phyloP scores from a whole-genome alignment of 2,888 invertebrate species.

The Diloba caeruleocephala region DNA sequence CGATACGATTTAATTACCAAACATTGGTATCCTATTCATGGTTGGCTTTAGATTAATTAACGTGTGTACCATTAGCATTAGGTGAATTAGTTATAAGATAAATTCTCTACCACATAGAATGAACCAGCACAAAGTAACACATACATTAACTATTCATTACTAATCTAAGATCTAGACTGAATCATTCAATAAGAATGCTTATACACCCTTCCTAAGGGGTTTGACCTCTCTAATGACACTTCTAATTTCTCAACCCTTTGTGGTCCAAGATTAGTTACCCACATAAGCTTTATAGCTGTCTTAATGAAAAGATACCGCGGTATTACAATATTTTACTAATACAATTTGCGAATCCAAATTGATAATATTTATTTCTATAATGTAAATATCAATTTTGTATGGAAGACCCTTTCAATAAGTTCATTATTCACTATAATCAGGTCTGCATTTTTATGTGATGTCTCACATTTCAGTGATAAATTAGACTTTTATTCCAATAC shows the following conservation, averaged over 20 bases:
- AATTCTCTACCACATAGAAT: too few relatives aligned
- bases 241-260: slow-evolving; percentile 50
- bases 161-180: slow-evolving; percentile 34
- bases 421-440: too few relatives aligned
- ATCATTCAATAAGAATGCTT: too few relatives aligned
- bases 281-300: slow-evolving; percentile 48
- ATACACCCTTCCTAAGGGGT: slow-evolving; percentile 15
- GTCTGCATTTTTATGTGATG: too few relatives aligned
- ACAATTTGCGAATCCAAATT: slow-evolving; percentile 39
- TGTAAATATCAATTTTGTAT: slow-evolving; percentile 32
- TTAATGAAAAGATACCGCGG: slow-evolving; percentile 22
- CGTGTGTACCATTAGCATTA: too few relatives aligned
- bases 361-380: slow-evolving; percentile 25
- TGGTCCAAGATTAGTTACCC: slow-evolving; percentile 46
- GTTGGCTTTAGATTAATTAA: too few relatives aligned
- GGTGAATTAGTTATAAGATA: too few relatives aligned
- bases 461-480: too few relatives aligned
- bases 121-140: slow-evolving; percentile 27
- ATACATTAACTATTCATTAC: slow-evolving; percentile 26
- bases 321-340: slow-evolving; percentile 40
- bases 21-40: too few relatives aligned
- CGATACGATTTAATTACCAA: too few relatives aligned
- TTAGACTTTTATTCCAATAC: too few relatives aligned
- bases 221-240: slow-evolving; percentile 39
- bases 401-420: too few relatives aligned